phyloP scores from a whole-genome alignment of 2,797 vertebrate genomes.

The Falco concolor region DNA sequence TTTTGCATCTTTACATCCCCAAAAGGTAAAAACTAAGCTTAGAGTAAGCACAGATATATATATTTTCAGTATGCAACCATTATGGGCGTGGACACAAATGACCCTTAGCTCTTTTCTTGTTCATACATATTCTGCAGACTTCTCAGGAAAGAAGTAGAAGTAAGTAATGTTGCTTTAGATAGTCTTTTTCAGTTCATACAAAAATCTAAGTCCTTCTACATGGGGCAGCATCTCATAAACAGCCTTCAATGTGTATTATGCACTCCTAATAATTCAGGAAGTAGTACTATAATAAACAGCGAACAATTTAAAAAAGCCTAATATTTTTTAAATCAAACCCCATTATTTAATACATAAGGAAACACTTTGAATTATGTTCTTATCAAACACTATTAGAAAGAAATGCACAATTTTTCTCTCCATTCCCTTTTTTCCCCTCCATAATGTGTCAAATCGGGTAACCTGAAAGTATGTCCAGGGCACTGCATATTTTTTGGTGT shows the following conservation, averaged over 20 bases:
- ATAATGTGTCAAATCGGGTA: not conserved
- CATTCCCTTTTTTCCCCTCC: not conserved
- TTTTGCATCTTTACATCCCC: not conserved
- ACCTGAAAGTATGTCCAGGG: not conserved
- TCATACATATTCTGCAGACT: not conserved
- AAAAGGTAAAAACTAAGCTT: not conserved
- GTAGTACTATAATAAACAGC: not conserved
- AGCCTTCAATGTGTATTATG: not conserved
- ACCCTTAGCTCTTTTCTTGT: not conserved
- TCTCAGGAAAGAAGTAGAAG: not conserved
- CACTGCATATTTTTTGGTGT: not conserved
- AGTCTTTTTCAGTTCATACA: slow-evolving; percentile 11
- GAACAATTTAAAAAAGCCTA: not conserved
- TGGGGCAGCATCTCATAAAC: not conserved
- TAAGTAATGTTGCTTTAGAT: not conserved
- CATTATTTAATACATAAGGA: not conserved
- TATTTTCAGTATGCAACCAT: not conserved
- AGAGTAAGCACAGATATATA: not conserved
- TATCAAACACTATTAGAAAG: not conserved
- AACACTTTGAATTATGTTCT: not conserved
- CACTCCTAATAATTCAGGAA: slow-evolving; percentile 17
- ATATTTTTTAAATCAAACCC: rapidly evolving
- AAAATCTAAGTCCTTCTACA: not conserved
- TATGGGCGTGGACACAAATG: not conserved
- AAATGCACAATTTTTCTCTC: not conserved